Conservation (phyloP, 2,888 invertebrate species). For the Leptinotarsa tumamoca region DNA sequence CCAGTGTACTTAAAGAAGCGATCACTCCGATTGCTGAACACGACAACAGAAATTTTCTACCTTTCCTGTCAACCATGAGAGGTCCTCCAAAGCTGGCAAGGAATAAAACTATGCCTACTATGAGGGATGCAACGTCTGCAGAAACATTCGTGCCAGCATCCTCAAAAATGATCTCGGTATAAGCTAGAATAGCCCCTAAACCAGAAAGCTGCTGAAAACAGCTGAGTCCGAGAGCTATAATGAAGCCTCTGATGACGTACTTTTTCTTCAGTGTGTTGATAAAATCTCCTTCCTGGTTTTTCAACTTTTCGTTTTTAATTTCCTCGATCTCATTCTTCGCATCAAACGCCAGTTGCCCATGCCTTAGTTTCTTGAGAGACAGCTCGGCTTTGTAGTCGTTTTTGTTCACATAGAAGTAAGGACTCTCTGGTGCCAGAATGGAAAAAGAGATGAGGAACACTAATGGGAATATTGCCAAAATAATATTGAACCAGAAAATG, state of each 20-base stretch:
- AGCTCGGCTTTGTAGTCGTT: slow-evolving; percentile 40
- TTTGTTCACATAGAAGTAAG: slow-evolving; percentile 43
- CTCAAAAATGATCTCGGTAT: slow-evolving; percentile 79
- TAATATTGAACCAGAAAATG: slow-evolving; percentile 50
- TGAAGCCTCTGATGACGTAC: slow-evolving; percentile 79
- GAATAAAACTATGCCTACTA: slow-evolving; percentile 80
- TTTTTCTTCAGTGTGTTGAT: slow-evolving; percentile 69
- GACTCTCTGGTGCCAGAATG: slow-evolving; percentile 48
- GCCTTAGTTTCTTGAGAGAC: slow-evolving; percentile 36
- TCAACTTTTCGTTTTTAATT: slow-evolving; percentile 44
- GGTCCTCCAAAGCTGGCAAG: slow-evolving; percentile 76
- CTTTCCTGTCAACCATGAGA: slow-evolving; percentile 79
- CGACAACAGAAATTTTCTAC: slow-evolving; percentile 77
- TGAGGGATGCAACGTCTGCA: slow-evolving; percentile 76
- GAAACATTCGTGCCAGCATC: slow-evolving; percentile 71
- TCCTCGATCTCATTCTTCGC: slow-evolving; percentile 41
- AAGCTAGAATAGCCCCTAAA: slow-evolving; percentile 85
- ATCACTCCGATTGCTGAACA: slow-evolving; percentile 76
- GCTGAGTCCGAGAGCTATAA: slow-evolving; percentile 80
- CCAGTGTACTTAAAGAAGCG: slow-evolving; percentile 71
- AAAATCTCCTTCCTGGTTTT: slow-evolving; percentile 55
- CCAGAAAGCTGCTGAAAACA: slow-evolving; percentile 87
- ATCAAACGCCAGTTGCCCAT: slow-evolving; percentile 58
- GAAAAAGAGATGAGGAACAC: slow-evolving; percentile 45
- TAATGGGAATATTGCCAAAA: slow-evolving; percentile 42